Percentiles rank a stretch among this genome's conserved stretches.
These are phyloP conservation scores for Dromius quadrimaculatus DNA, from an alignment of 2,888 invertebrate genomes.

Conservation along the genomic window DNA sequence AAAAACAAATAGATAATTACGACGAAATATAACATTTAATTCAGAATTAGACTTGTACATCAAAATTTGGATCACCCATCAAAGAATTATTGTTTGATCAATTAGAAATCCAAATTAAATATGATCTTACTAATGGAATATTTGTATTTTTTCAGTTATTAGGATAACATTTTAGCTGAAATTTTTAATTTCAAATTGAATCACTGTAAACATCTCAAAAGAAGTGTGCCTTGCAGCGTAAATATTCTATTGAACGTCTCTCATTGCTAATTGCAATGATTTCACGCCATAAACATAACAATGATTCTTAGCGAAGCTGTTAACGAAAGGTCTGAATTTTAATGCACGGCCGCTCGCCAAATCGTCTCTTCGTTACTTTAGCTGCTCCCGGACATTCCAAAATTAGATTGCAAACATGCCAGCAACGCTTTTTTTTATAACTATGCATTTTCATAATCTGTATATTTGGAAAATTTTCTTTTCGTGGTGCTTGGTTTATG, in stretches of 20 bases:
- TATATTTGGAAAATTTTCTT: slow-evolving; percentile 15
- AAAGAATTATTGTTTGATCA: too few relatives aligned
- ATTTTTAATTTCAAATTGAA: not conserved
- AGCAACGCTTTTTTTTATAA: slow-evolving; percentile 13
- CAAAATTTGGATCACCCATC: too few relatives aligned
- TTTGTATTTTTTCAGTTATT: too few relatives aligned
- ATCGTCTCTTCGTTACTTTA: not conserved
- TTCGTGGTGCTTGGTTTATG: not conserved
- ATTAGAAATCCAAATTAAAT: too few relatives aligned
- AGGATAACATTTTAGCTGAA: too few relatives aligned
- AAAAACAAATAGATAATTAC: too few relatives aligned
- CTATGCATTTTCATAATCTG: not conserved
- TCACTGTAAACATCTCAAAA: too few relatives aligned
- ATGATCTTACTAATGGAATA: too few relatives aligned
- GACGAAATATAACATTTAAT: too few relatives aligned
- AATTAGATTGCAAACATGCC: slow-evolving; percentile 34
- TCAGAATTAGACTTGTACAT: too few relatives aligned
- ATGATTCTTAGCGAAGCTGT: slow-evolving; percentile 28
- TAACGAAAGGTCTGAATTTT: slow-evolving; percentile 40
- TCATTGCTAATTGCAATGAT: slow-evolving; percentile 25
- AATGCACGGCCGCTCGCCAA: slow-evolving; percentile 11
- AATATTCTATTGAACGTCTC: not conserved
- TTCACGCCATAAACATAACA: slow-evolving; percentile 39
- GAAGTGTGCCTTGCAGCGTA: not conserved
- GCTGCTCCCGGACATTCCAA: slow-evolving; percentile 31